Percentiles rank a stretch among this genome's conserved stretches.
Conservation (phyloP, 2,113 vertebrate genomes). For the Odocoileus hemionus region DNA sequence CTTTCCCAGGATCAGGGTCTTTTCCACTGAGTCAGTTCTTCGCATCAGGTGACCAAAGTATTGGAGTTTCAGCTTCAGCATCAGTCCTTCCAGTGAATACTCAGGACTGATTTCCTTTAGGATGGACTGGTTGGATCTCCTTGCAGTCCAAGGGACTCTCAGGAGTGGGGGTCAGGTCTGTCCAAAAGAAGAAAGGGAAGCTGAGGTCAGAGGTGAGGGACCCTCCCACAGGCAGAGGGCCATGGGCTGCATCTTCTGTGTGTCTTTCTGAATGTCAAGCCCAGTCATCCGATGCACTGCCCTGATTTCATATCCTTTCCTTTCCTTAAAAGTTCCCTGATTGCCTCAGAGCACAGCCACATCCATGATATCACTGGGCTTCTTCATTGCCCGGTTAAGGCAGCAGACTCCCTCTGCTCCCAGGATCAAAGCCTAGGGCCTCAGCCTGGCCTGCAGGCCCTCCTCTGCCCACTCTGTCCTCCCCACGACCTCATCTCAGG, state of each 20-base stretch:
- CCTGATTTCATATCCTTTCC: not conserved
- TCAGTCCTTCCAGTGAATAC: not conserved
- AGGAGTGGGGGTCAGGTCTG: not conserved
- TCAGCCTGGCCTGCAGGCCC: not conserved
- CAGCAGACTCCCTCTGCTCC: not conserved
- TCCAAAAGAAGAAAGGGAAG: not conserved
- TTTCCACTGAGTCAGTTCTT: not conserved
- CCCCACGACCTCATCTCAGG: fast-evolving
- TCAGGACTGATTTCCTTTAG: not conserved
- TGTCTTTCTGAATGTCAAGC: not conserved
- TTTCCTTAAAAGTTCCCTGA: not conserved
- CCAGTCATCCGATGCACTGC: fast-evolving
- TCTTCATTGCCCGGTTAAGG: fast-evolving
- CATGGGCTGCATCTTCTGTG: fast-evolving
- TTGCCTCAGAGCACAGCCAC: not conserved
- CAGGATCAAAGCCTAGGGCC: not conserved
- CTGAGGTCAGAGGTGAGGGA: not conserved
- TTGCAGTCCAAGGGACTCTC: not conserved
- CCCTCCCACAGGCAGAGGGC: not conserved
- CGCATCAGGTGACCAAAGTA: not conserved
- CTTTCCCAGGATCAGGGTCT: not conserved
- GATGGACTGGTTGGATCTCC: not conserved
- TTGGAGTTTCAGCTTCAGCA: not conserved
- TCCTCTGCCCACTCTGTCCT: not conserved
- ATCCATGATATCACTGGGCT: not conserved